Evolutionary conservation across 2,797 vertebrate genomes (phyloP), one percentile per base, ranked within the genome.

Genomic region (Anguilla pacifica): DNA sequence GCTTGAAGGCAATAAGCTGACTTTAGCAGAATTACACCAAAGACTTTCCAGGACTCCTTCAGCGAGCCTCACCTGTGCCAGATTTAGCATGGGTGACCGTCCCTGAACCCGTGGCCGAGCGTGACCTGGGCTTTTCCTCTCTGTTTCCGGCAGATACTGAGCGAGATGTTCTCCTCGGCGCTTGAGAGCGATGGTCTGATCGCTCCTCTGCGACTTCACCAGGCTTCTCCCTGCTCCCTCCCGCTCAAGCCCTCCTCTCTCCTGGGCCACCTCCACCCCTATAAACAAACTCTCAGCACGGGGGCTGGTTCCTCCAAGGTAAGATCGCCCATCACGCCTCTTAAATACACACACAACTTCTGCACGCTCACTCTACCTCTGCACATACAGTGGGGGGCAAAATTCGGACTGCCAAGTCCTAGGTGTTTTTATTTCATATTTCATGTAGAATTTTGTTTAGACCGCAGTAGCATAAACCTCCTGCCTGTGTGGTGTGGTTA

Each of bases 111-210:
- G 1, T 19, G 25, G n/a, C n/a, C 51, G 51, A 53, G 11, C 2
- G 2, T 77, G 72, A 77, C 72, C 35, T 43, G 35, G 10, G 17
- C 19, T 28, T 86, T 17, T 51, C 2, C 46, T 87, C 89, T 51
- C 88, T 91, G 22, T 57, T 28, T 91, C 90, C 86, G 90, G 57
- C 91, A 97, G 96, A 95, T 97, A 89, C 94, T 97, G 90, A 96
- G 96, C 91, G 96, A 97, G 89, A 94, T 97, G 94, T 95, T 97
- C 92, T 96, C 96, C 84, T 95, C 95, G 89, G 94, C 96, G 91
- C 96, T 96, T 93, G 96, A 96, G 93, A 96, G 95, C 84, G 95
- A 95, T 70, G 93, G 92, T 90, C 91, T 95, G 88, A 91, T 93
- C 89, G 91, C 93, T 86, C 93, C 93, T 85, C 91, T 94, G 87